Conservation (phyloP, 2,797 vertebrate species). For the Microchirus variegatus region DNA sequence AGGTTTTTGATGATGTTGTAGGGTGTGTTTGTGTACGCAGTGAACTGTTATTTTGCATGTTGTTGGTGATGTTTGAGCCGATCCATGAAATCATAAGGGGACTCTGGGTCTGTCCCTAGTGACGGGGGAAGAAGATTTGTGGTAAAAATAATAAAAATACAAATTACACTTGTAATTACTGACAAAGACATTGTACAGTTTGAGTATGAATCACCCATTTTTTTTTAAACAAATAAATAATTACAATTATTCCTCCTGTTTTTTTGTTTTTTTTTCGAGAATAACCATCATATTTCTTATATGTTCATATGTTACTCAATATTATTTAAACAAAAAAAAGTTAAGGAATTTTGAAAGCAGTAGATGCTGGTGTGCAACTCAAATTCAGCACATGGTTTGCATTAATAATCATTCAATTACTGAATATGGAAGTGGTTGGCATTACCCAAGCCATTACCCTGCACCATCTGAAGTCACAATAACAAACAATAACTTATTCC, state of each 20-base stretch:
- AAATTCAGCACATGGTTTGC: neutral
- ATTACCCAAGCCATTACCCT: slow-evolving; percentile 19
- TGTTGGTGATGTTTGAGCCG: slow-evolving; percentile 39
- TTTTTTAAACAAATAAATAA: neutral
- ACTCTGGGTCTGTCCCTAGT: too few relatives aligned
- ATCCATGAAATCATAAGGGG: neutral
- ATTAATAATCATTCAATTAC: slow-evolving; percentile 16
- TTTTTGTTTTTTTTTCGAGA: too few relatives aligned
- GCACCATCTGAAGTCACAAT: slow-evolving; percentile 44
- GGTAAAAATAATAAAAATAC: too few relatives aligned
- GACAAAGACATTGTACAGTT: neutral
- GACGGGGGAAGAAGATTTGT: too few relatives aligned
- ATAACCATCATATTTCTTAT: too few relatives aligned
- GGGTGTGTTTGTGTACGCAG: slow-evolving; percentile 34
- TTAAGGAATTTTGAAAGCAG: too few relatives aligned
- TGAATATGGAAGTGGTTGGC: slow-evolving; percentile 17
- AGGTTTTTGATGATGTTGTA: slow-evolving; percentile 45
- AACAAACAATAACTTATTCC: slow-evolving; percentile 67
- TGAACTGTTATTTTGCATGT: slow-evolving; percentile 54
- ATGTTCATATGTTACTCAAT: too few relatives aligned
- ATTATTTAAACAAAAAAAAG: too few relatives aligned
- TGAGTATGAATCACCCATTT: neutral
- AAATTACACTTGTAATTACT: slow-evolving; percentile 6
- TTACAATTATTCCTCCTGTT: neutral
- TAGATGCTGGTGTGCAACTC: too few relatives aligned